phyloP scores from a whole-genome alignment of 53 echinoderm and acorn worm species.

The Apostichopus leukothele region DNA sequence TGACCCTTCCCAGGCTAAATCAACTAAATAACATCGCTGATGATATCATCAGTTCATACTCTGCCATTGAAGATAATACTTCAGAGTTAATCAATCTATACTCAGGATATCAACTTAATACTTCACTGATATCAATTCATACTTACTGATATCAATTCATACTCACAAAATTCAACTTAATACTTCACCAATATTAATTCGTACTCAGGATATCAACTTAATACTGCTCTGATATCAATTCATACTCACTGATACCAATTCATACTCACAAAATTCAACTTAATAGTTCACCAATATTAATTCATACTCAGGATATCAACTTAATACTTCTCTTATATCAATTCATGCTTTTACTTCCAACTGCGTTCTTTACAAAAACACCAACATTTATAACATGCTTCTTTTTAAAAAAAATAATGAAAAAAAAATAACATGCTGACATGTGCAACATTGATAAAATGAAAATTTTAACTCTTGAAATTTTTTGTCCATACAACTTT shows the following conservation, averaged over 20 bases:
- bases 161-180: too few relatives aligned
- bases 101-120: too few relatives aligned
- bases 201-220: too few relatives aligned
- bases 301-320: too few relatives aligned
- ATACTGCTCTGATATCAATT: background rate
- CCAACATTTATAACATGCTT: slow-evolving; percentile 47
- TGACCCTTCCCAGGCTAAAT: background rate
- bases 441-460: slow-evolving; percentile 31
- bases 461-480: slow-evolving; percentile 31
- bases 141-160: background rate
- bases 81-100: too few relatives aligned
- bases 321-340: too few relatives aligned
- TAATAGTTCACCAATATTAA: too few relatives aligned
- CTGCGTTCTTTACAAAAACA: slow-evolving; percentile 44
- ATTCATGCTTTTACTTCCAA: slow-evolving; percentile 1
- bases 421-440: background rate
- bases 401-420: background rate
- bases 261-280: background rate
- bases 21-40: too few relatives aligned
- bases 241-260: background rate
- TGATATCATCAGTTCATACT: too few relatives aligned
- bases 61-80: too few relatives aligned
- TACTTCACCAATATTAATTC: too few relatives aligned
- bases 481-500: slow-evolving; percentile 48
- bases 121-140: background rate